These are phyloP conservation scores for Ranitomeya variabilis DNA, from an alignment of 2,113 vertebrate species.

Conservation along the genomic window DNA sequence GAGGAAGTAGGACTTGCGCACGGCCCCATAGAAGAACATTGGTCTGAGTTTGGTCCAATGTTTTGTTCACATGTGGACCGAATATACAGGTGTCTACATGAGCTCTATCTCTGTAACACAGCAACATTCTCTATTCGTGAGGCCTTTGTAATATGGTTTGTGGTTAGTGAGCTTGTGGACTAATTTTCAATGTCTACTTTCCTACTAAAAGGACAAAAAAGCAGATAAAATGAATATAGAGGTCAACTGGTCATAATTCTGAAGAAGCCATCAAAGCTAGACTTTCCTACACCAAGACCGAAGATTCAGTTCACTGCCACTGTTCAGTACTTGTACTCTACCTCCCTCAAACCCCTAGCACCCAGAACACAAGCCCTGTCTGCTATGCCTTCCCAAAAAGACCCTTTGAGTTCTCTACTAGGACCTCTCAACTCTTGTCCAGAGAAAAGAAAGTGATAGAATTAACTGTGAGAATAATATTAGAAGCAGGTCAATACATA, in stretches of 20 bases:
- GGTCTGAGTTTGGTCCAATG: no score
- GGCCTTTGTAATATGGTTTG: no score
- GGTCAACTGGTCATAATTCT: background rate
- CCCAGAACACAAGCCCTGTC: background rate
- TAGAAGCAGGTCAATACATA: background rate
- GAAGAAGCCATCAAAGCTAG: background rate
- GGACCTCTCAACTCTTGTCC: background rate
- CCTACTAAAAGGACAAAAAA: no score
- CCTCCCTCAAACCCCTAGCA: background rate
- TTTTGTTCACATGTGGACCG: no score
- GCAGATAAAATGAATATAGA: no score
- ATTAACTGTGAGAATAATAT: background rate
- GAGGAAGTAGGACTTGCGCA: no score
- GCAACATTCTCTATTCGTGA: no score
- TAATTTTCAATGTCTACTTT: no score
- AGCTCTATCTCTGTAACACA: no score
- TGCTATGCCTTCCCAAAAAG: background rate
- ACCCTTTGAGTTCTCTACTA: background rate
- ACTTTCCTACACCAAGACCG: background rate
- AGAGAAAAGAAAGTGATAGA: background rate
- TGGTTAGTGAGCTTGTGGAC: no score
- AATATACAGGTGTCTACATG: no score
- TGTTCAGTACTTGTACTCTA: background rate
- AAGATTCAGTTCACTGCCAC: background rate
- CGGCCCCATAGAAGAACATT: no score